phyloP scores from a whole-genome alignment of 2,113 vertebrate genomes.

The Prunella himalayana region DNA sequence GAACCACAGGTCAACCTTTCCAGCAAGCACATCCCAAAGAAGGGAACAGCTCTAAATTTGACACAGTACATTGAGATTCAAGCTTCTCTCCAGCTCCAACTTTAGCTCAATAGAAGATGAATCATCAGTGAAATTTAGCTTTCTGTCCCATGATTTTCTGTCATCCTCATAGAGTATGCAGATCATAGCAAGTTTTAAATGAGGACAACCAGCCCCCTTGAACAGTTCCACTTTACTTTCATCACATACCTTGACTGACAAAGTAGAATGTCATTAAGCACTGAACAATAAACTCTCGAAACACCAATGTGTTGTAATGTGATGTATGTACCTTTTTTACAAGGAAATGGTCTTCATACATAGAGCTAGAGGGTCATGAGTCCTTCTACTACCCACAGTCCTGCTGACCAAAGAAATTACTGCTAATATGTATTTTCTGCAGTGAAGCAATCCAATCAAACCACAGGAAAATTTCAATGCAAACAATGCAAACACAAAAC shows the following conservation, averaged over 20 bases:
- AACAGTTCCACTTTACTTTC: background rate
- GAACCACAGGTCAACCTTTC: background rate
- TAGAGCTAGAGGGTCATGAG: background rate
- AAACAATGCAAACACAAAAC: background rate
- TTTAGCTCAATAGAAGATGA: background rate
- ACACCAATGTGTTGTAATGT: background rate
- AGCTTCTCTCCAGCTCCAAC: background rate
- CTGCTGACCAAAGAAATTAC: background rate
- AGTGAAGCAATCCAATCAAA: background rate
- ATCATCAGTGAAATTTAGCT: background rate
- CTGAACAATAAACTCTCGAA: background rate
- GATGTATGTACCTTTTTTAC: background rate
- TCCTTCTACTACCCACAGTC: background rate
- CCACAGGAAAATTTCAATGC: background rate
- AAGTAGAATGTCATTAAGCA: background rate
- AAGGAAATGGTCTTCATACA: background rate
- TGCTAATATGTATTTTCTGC: background rate
- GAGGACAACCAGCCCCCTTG: background rate
- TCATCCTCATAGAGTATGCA: background rate
- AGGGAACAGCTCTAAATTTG: background rate
- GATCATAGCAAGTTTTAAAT: background rate
- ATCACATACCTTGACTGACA: background rate
- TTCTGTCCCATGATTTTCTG: background rate
- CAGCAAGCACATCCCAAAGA: background rate
- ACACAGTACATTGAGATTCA: background rate